A percentile compares a stretch with the other conserved stretches of the same genome.
phyloP scores from a whole-genome alignment of 2,113 vertebrate genomes.

The Ctenodactylus gundi region DNA sequence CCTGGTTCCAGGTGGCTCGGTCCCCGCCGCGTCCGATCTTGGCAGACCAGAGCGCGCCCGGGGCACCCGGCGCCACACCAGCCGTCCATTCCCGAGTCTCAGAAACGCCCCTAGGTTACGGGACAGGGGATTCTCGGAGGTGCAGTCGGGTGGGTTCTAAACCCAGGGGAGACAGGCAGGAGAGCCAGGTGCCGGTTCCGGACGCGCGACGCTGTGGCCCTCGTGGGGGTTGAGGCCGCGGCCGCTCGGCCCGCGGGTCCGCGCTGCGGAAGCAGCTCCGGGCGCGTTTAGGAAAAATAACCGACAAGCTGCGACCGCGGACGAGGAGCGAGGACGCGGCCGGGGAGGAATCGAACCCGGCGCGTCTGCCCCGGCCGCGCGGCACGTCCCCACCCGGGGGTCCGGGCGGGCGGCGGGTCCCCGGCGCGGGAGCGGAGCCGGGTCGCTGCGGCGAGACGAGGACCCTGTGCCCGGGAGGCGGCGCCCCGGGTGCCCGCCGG shows the following conservation, averaged over 20 bases:
- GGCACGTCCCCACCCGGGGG: too few species aligned
- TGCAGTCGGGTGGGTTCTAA: background rate
- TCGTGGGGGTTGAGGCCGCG: too few species aligned
- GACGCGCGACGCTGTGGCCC: too few species aligned
- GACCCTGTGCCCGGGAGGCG: too few species aligned
- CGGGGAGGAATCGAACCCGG: too few species aligned
- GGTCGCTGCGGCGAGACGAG: too few species aligned
- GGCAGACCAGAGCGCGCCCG: background rate
- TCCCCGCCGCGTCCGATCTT: background rate
- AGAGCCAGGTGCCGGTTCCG: background rate
- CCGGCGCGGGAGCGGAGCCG: too few species aligned
- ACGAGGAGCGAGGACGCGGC: background rate
- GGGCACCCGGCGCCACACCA: rapidly evolving
- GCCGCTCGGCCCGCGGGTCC: too few species aligned
- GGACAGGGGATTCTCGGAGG: background rate
- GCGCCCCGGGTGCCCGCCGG: too few species aligned
- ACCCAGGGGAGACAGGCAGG: background rate
- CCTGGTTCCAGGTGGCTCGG: background rate
- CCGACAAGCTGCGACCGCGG: too few species aligned
- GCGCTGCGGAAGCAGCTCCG: background rate
- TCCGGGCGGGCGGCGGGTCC: too few species aligned
- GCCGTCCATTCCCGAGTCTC: background rate
- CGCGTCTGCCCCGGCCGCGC: too few species aligned
- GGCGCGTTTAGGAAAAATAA: background rate
- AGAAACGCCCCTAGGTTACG: background rate